These are phyloP conservation scores for Aphrophora alni DNA, from an alignment of 2,888 invertebrate species.

Conservation along the genomic window DNA sequence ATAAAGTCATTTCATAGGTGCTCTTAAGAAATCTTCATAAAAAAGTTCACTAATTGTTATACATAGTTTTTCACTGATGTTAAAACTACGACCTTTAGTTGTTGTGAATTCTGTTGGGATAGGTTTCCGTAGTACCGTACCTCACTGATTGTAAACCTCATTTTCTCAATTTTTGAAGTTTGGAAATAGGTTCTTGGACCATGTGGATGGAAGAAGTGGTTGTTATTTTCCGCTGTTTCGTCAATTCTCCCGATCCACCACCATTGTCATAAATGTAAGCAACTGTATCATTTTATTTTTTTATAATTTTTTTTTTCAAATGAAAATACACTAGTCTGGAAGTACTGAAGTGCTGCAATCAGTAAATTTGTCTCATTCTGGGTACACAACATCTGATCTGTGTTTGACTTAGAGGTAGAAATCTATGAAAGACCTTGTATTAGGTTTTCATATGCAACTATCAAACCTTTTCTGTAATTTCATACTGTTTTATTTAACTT, in stretches of 20 bases:
- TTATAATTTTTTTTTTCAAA: neutral
- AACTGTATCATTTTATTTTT: too few relatives aligned
- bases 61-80: neutral
- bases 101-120: neutral
- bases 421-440: conserved; percentile 17
- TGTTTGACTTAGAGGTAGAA: too few relatives aligned
- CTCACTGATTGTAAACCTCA: conserved; percentile 1
- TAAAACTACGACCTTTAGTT: neutral
- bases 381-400: too few relatives aligned
- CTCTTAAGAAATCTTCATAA: too few relatives aligned
- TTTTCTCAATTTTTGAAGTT: neutral
- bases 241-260: neutral
- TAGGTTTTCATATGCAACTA: neutral
- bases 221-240: neutral
- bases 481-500: neutral
- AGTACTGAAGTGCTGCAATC: neutral
- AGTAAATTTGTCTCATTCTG: neutral
- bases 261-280: neutral
- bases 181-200: neutral
- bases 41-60: neutral
- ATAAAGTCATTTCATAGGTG: neutral
- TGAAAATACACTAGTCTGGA: conserved; percentile 2
- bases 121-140: neutral
- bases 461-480: conserved; percentile 17
- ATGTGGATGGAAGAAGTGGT: neutral